A percentile compares a stretch with the other conserved stretches of the same genome.
These are phyloP conservation scores for Drosophila mimica DNA, from an alignment of 2,888 invertebrate species.

Conservation along the genomic window DNA sequence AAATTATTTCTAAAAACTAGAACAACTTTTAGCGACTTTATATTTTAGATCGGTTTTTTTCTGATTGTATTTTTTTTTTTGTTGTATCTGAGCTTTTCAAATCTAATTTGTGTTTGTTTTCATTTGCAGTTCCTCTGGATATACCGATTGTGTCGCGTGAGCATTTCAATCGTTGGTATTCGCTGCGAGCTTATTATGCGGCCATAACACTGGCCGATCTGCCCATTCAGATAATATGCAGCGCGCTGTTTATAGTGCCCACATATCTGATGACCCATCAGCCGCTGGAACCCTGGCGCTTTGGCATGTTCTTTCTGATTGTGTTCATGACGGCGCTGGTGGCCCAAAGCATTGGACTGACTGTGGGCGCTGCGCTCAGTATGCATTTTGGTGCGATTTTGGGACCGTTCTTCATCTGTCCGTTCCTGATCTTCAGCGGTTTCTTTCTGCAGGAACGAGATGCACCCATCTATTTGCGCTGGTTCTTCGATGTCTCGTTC, in stretches of 20 bases:
- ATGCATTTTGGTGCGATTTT: conserved; percentile 95
- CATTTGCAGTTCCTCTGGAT: conserved; percentile 91
- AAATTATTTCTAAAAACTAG: neutral
- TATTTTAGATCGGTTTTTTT: no score
- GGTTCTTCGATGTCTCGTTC: conserved; percentile 95
- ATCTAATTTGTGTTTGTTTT: neutral
- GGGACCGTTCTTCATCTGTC: conserved; percentile 94
- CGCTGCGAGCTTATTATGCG: conserved; percentile 92
- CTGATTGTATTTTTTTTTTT: neutral
- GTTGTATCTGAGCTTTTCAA: no score
- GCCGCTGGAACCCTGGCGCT: conserved; percentile 90
- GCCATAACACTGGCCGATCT: conserved; percentile 92
- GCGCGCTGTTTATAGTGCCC: conserved; percentile 90
- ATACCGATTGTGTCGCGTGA: conserved; percentile 92
- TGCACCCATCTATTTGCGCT: conserved; percentile 91
- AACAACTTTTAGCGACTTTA: neutral
- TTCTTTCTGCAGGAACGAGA: conserved; percentile 95
- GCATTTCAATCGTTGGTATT: conserved; percentile 96
- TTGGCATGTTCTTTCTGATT: conserved; percentile 90
- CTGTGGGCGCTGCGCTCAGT: conserved; percentile 93
- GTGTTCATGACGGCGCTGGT: conserved; percentile 92
- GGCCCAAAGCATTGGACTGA: conserved; percentile 93
- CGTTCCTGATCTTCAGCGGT: conserved; percentile 96
- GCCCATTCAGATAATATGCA: conserved; percentile 92
- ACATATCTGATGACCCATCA: conserved; percentile 95